Conservation (phyloP, 2,113 vertebrate genomes). For the Kobus ellipsiprymnus region DNA sequence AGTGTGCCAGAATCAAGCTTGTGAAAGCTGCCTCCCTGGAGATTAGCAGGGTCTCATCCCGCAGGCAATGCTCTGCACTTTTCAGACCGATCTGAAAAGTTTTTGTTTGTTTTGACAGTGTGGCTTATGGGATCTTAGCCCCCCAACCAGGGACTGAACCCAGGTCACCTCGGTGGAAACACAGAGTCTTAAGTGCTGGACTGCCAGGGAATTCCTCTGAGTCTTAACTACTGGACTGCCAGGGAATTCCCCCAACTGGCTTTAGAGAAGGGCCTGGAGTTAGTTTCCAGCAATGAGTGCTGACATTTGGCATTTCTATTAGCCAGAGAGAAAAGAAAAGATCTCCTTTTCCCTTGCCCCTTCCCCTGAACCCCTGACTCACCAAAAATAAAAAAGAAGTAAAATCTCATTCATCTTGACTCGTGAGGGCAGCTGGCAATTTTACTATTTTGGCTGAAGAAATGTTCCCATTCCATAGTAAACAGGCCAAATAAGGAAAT, state of each 20-base stretch:
- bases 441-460: not conserved
- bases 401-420: not conserved
- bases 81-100: not conserved
- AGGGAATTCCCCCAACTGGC: not conserved
- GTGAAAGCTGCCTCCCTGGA: not conserved
- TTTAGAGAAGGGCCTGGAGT: not conserved
- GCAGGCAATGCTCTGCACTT: not conserved
- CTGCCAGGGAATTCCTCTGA: not conserved
- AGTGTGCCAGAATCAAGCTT: not conserved
- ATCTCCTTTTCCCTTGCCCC: not conserved
- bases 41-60: not conserved
- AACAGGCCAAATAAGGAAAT: constrained; percentile 6
- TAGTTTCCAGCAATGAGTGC: not conserved
- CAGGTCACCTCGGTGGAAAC: not conserved
- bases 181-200: not conserved
- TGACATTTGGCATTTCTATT: not conserved
- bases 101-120: not conserved
- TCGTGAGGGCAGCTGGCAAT: not conserved
- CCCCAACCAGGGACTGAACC: not conserved
- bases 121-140: not conserved
- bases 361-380: not conserved
- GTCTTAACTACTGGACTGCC: not conserved
- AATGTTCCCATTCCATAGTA: not conserved
- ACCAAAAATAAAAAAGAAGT: not conserved
- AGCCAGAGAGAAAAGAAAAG: not conserved